Evolutionary conservation across 2,797 vertebrate species (phyloP), one percentile per base, ranked within the genome.

Genomic region (Myotis planiceps): DNA sequence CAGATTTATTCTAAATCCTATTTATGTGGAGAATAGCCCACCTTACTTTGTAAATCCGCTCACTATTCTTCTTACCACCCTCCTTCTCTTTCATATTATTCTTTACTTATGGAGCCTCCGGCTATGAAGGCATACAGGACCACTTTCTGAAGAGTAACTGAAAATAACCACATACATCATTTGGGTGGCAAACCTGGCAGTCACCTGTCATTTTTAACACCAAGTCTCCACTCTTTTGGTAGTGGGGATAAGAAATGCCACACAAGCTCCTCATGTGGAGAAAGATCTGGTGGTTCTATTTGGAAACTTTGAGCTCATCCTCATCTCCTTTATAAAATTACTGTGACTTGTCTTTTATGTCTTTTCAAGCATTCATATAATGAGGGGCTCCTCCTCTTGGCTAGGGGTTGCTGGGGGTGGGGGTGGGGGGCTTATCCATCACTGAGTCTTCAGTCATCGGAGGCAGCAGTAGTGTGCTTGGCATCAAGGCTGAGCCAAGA

Each of bases 121-220:
- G 83, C 76, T 97, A 75, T 74, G 85, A 93, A 96, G 81, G 65
- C 34, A 58, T 68, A 71, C 66, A 91, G 9, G 21, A 63, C 69
- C 37, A 92, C 68, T 89, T 97, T 97, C 85, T 96, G 83, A 97
- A 96, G 51, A 97, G 95, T 86, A 96, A 93, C 69, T 91, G 93
- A 65, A 96, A 88, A 94, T 96, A 98, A 93, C 42, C 95, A 88
- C 42, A 78, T 96, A 75, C 34, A 94, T 96, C 58, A 69, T 95
- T 97, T 96, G 68, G 65, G 53, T 96, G 91, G 29, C 80, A 95
- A 87, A 84, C 25, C 83, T 39, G 39, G 81, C 4, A 39, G 69
- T 92, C 75, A 93, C 74, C 68, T 94, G 71, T 96, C 92, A 75
- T 95, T 97, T 96, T 88, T 94, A 98, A 42, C 21, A 88, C 42